Percentiles rank a stretch among this genome's conserved stretches.
Conservation (phyloP, 2,797 vertebrate genomes). For the Sebastes diaconus region DNA sequence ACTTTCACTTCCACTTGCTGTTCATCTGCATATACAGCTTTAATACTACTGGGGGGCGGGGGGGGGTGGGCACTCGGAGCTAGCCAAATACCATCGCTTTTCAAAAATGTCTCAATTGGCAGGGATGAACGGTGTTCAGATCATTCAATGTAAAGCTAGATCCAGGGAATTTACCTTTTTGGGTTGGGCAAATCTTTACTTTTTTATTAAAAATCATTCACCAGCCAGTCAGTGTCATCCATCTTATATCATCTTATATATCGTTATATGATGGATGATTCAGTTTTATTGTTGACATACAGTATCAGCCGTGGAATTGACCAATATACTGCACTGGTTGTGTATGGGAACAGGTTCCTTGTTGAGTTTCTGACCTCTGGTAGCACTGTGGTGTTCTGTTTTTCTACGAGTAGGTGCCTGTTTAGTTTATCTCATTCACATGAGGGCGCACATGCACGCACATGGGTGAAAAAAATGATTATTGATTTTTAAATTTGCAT, state of each 20-base stretch:
- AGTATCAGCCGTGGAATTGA: background rate
- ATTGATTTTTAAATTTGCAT: background rate
- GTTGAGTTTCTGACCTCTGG: too few species aligned
- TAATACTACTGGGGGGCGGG: slow-evolving; percentile 1
- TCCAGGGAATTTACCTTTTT: background rate
- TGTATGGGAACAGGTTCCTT: background rate
- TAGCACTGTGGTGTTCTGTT: background rate
- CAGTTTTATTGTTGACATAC: background rate
- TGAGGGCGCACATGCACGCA: background rate
- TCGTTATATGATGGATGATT: background rate
- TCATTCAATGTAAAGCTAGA: background rate
- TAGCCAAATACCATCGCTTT: background rate
- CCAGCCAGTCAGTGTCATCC: background rate
- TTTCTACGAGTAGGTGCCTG: background rate
- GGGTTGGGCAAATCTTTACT: background rate
- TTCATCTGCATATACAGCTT: slow-evolving; percentile 23
- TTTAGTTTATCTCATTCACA: background rate
- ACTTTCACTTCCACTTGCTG: slow-evolving; percentile 31
- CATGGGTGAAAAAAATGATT: background rate
- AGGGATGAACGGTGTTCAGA: background rate
- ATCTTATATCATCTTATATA: background rate
- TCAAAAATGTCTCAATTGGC: slow-evolving; percentile 1
- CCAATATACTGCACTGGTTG: background rate
- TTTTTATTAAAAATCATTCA: background rate
- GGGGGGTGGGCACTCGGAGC: background rate